Conservation (phyloP, 2,113 vertebrate genomes). For the Trinectes maculatus region DNA sequence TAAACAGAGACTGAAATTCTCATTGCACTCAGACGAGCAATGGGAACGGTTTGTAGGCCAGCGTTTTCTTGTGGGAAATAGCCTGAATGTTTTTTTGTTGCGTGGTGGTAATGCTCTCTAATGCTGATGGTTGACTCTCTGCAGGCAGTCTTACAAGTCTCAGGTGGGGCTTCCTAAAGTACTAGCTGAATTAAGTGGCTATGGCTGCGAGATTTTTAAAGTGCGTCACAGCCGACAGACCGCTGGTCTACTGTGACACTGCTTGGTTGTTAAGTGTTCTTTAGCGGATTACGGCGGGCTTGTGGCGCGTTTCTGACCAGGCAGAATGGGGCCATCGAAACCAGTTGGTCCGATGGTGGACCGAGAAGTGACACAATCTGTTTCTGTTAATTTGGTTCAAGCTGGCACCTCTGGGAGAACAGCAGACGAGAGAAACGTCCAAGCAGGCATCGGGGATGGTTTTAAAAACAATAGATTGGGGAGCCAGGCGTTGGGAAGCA, state of each 20-base stretch:
- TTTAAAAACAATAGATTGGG: slow-evolving; percentile 67
- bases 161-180: slow-evolving; percentile 78
- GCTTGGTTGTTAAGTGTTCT: slow-evolving; percentile 71
- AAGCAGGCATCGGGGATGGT: slow-evolving; percentile 56
- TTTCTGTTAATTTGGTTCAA: slow-evolving; percentile 63
- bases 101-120: slow-evolving; percentile 76
- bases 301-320: slow-evolving; percentile 66
- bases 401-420: slow-evolving; percentile 57
- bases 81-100: slow-evolving; percentile 68
- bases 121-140: slow-evolving; percentile 81
- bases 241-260: slow-evolving; percentile 64
- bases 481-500: slow-evolving; percentile 35
- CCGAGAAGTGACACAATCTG: slow-evolving; percentile 48
- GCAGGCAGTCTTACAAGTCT: slow-evolving; percentile 77
- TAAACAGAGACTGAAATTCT: slow-evolving; percentile 63
- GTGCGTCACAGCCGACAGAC: slow-evolving; percentile 57
- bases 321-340: slow-evolving; percentile 70
- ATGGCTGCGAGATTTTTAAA: slow-evolving; percentile 71
- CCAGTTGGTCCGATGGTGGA: slow-evolving; percentile 55
- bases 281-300: slow-evolving; percentile 54
- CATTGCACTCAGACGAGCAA: slow-evolving; percentile 68
- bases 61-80: slow-evolving; percentile 70
- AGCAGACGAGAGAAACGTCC: slow-evolving; percentile 57
- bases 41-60: slow-evolving; percentile 53
- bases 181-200: slow-evolving; percentile 82